phyloP scores from a whole-genome alignment of 2,888 invertebrate genomes.

The Andrena bicolor region DNA sequence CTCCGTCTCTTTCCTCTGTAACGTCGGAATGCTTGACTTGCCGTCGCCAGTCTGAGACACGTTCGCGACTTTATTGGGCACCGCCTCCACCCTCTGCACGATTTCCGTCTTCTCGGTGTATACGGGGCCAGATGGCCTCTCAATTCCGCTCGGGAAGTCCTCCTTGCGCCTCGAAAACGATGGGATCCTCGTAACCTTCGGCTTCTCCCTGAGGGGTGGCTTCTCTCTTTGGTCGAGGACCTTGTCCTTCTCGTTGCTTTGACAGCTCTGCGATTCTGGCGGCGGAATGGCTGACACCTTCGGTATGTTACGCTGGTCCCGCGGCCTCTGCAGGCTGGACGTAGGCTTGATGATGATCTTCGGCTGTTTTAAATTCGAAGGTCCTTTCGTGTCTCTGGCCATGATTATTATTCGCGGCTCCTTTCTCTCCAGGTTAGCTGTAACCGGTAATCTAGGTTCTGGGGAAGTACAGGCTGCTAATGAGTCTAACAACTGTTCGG shows the following conservation, averaged over 20 bases:
- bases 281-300: conserved; percentile 82
- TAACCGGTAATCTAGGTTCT: neutral
- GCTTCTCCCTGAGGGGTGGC: conserved; percentile 78
- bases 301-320: conserved; percentile 79
- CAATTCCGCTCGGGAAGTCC: conserved; percentile 58
- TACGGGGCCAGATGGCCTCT: conserved; percentile 40
- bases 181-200: conserved; percentile 79
- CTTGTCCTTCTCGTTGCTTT: conserved; percentile 71
- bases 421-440: conserved; percentile 74
- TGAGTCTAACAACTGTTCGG: conserved; percentile 25
- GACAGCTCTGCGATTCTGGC: conserved; percentile 74
- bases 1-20: conserved; percentile 66
- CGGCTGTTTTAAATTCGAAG: conserved; percentile 76
- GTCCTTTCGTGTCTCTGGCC: conserved; percentile 85
- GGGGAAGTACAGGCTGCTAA: neutral
- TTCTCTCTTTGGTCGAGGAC: conserved; percentile 66
- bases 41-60: conserved; percentile 58
- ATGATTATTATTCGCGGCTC: conserved; percentile 89
- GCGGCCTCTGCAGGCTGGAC: conserved; percentile 74
- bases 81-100: conserved; percentile 73
- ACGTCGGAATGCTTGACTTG: conserved; percentile 73
- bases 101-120: conserved; percentile 74
- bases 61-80: conserved; percentile 58
- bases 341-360: conserved; percentile 83
- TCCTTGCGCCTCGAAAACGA: conserved; percentile 77